These are phyloP conservation scores for Perccottus glenii DNA, from an alignment of 2,113 vertebrate genomes.

Conservation along the genomic window DNA sequence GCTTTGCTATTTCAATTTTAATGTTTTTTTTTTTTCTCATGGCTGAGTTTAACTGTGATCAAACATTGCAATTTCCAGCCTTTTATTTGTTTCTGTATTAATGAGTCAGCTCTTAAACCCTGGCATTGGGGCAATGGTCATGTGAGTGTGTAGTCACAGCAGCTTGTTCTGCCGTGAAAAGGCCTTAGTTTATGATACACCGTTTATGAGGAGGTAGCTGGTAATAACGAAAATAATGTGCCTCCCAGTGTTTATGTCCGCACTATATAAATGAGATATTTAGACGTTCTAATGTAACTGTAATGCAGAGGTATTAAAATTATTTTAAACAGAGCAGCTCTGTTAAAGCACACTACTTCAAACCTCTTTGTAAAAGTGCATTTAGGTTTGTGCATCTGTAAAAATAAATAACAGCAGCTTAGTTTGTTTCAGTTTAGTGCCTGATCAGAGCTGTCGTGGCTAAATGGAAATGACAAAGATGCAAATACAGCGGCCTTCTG, in stretches of 20 bases:
- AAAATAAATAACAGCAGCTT: conserved; percentile 31
- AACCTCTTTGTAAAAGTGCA: conserved; percentile 21
- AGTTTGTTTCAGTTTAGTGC: conserved; percentile 49
- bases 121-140: conserved; percentile 26
- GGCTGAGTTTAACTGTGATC: conserved; percentile 74
- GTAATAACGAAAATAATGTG: conserved; percentile 50
- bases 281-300: conserved; percentile 15
- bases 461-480: conserved; percentile 25
- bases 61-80: conserved; percentile 64
- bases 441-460: conserved; percentile 47
- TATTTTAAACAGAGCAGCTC: conserved; percentile 19
- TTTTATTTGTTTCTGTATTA: conserved; percentile 66
- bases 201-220: conserved; percentile 26
- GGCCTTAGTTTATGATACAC: conserved; percentile 55
- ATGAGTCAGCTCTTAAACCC: conserved; percentile 47
- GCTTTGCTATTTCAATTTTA: conserved; percentile 67
- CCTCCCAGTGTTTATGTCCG: conserved; percentile 45
- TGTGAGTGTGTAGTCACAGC: conserved; percentile 35
- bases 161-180: conserved; percentile 56
- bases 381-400: conserved; percentile 26
- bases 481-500: conserved; percentile 49
- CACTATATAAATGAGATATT: conserved; percentile 24
- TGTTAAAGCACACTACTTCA: conserved; percentile 19
- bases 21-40: conserved; percentile 72
- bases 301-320: conserved; percentile 12